These are phyloP conservation scores for Yponomeuta plumbellus DNA, from an alignment of 2,888 invertebrate species.

Conservation along the genomic window DNA sequence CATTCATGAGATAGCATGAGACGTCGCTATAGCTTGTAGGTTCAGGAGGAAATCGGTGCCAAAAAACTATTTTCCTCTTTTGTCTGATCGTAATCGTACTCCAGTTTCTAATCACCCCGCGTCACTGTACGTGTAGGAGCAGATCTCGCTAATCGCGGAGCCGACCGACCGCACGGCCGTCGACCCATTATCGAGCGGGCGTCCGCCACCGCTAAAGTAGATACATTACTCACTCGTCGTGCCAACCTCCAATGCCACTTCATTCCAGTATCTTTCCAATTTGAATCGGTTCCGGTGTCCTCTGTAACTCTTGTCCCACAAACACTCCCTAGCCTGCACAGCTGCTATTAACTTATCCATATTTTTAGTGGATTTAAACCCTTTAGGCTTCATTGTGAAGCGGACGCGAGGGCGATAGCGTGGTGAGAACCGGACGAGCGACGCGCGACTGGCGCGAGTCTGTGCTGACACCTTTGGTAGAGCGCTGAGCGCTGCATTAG, in stretches of 20 bases:
- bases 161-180: neutral
- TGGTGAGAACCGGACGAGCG: slow-evolving; percentile 23
- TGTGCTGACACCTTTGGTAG: no score
- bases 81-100: no score
- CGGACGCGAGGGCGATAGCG: slow-evolving; percentile 52
- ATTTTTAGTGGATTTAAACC: slow-evolving; percentile 52
- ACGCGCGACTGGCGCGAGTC: neutral
- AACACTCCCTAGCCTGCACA: slow-evolving; percentile 65
- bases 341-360: slow-evolving; percentile 70
- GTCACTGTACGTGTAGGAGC: no score
- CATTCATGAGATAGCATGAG: no score
- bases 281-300: slow-evolving; percentile 67
- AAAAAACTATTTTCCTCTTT: no score
- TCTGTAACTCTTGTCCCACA: slow-evolving; percentile 67
- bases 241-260: slow-evolving; percentile 66
- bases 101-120: no score
- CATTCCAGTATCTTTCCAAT: slow-evolving; percentile 69
- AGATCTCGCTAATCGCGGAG: no score
- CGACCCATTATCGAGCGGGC: slow-evolving; percentile 28
- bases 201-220: slow-evolving; percentile 27
- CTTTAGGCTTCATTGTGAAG: slow-evolving; percentile 51
- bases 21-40: no score
- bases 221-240: slow-evolving; percentile 59
- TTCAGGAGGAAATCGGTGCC: no score
- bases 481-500: no score